Base-by-base conservation (phyloP, 1,140 invertebrate genomes). In the Pissodes strobi region DNA sequence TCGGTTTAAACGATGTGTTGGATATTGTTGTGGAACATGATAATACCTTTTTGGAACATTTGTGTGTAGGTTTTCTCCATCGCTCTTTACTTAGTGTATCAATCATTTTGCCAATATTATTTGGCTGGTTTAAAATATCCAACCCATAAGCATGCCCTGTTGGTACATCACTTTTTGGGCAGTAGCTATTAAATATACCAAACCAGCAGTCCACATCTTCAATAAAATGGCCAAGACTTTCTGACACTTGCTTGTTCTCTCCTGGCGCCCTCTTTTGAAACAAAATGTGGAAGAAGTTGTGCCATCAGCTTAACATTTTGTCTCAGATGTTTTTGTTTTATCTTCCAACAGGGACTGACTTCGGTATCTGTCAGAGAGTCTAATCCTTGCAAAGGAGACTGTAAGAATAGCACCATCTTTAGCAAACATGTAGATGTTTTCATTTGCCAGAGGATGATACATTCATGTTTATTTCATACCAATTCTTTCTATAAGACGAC, bases 401-500 rank as follows among this genome's bases (percentile, higher is more conserved):
- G 67, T 25, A 46, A 68, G 65, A 30, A 67, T 58, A 19, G 58
- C 61, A 59, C 69, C 69, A 27, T n/a, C n/a, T n/a, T n/a, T n/a
- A n/a, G 63, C 56, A 58, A 68, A 70, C 9, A 66, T 25, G 49
- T 64, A 68, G 13, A 71, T 59, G 12, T 61, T 52, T n/a, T 68
- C 23, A 13, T 62, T 19, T 2, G 68, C 64, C 10, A 45, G 12
- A 13, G 65, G 70, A 64, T 72, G 65, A 1, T 15, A 8, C 23
- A 67, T 65, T 45, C 10, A 67, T 18, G 55, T 60, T 9, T 64
- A 43, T 23, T 65, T 39, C 22, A 55, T 41, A 51, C 15, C 12
- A 79, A 48, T 46, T 76, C 64, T 30, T 68, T 71, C 77, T 75
- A 79, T 5, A 78, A 30, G 6, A 65, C 68, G 23, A 61, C 17